Base-by-base conservation (phyloP, 2,797 vertebrate genomes). In the Euthynnus affinis region DNA sequence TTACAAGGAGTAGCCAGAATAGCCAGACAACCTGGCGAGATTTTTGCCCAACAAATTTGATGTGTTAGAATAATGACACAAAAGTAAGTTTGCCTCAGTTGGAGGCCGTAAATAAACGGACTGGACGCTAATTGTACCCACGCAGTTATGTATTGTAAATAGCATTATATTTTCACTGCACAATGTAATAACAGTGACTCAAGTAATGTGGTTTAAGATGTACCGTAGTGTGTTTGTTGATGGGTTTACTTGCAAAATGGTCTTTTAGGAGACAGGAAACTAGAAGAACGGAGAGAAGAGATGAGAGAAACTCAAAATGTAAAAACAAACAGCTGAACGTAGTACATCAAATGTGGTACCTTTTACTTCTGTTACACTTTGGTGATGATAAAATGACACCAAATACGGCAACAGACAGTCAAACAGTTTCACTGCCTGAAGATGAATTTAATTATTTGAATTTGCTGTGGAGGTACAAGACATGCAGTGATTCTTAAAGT, bases 401-500 rank as follows among this genome's bases (percentile, higher is more conserved):
- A 84, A 90, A 87, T 80, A 74, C 25, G 49, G 49, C 68, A 72
- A 78, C 80, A 80, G 88, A 87, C 74, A 81, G 78, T 70, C 60
- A 52, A 70, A 83, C 67, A 62, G 62, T 84, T 85, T 88, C 78
- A 81, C 86, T 89, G 86, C 82, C 86, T 81, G 84, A 80, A 71
- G 34, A 82, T 63, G 57, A 89, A 85, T 85, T 78, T 79, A 82
- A 87, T 75, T 82, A 86, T 89, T 82, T 88, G 75, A 92, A 84
- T 84, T 85, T 85, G 87, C 84, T 90, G 86, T 81, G 84, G 91
- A 91, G 93, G 93, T 94, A 94, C 93, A 93, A 87, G 86, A 90
- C 80, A 89, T 90, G 81, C 86, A 88, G 89, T 83, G 87, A 88
- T 92, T 93, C 83, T 90, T 80, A 85, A 89, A 85, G 88, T 92